Evolutionary conservation across 2,888 invertebrate species (phyloP), one percentile per base, ranked within the genome.

Genomic region (Corbicula japonica): DNA sequence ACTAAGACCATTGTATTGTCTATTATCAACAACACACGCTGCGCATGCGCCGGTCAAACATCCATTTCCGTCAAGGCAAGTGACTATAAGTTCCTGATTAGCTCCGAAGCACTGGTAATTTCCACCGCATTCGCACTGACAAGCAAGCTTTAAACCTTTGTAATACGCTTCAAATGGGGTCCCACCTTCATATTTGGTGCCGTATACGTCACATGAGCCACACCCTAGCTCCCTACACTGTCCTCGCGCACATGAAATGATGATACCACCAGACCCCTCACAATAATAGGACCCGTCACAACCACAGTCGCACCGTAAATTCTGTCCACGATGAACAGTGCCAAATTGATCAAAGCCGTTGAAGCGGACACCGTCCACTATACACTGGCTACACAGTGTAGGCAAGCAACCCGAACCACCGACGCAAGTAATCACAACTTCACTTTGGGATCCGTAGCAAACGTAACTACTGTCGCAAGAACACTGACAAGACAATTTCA

Each of bases 221-320:
- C 83, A 83, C 12, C 83, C 83, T 12, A 83, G 44, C 52, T 83
- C 78, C 6, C 28, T 34, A 41, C 83, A 83, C 2, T 50, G 54
- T 8, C 83, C 83, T 26, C 56, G 34, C 1, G 70, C 56, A 50
- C 83, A 83, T 8, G 80, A 76, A 5, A 83, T 61, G 21, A 78
- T 73, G 3, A 76, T 8, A 4, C 80, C 80, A 0, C 62, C 68
- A 10, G 46, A 34, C 26, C 83, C 83, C 44, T 80, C 85, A 44
- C 89, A 89, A 28, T 83, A 80, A 80, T 87, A 90, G 1, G 81
- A 71, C 0, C 89, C 89, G 74, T 88, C 87, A 77, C 91, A 91
- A 6, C 85, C 85, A 66, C 91, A 91, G 0, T 80, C 76, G 72
- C 91, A 91, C 21, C 72, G 56, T 2, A 80, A 54, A 41, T 71